A percentile compares a stretch with the other conserved stretches of the same genome.
phyloP scores from a whole-genome alignment of 1,140 invertebrate species.

The Leguminivora glycinivorella region DNA sequence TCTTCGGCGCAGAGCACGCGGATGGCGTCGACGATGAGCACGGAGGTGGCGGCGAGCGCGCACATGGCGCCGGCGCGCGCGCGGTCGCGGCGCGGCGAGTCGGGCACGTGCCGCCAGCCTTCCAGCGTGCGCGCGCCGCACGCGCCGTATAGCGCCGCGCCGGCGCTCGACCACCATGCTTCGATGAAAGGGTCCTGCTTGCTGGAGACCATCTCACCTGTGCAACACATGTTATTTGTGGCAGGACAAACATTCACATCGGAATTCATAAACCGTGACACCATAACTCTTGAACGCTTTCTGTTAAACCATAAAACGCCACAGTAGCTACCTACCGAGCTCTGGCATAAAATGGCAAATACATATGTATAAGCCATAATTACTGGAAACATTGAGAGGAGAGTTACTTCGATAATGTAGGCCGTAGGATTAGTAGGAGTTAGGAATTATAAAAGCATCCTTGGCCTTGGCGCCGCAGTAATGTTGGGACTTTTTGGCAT shows the following conservation, averaged over 20 bases:
- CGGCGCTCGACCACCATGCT: conserved; percentile 63
- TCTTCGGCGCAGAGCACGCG: conserved; percentile 57
- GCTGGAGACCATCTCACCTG: conserved; percentile 65
- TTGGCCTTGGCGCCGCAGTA: too few species aligned
- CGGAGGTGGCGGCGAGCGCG: conserved; percentile 49
- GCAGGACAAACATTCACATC: background rate
- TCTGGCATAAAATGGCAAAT: too few species aligned
- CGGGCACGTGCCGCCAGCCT: conserved; percentile 51
- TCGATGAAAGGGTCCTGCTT: conserved; percentile 63
- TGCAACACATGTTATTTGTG: background rate
- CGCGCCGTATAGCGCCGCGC: conserved; percentile 52
- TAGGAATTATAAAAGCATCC: too few species aligned
- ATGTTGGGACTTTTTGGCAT: too few species aligned
- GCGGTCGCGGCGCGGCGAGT: conserved; percentile 42
- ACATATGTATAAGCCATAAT: too few species aligned
- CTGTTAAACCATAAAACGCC: too few species aligned
- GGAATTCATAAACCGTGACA: too few species aligned
- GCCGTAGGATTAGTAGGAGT: too few species aligned
- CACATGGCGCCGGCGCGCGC: conserved; percentile 54
- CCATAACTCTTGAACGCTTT: too few species aligned
- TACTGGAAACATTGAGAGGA: too few species aligned
- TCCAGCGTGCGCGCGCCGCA: conserved; percentile 53
- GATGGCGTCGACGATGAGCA: conserved; percentile 54
- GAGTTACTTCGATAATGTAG: too few species aligned
- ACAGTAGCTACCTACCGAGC: too few species aligned